These are phyloP conservation scores for Passer domesticus DNA, from an alignment of 2,113 vertebrate genomes.

Conservation along the genomic window DNA sequence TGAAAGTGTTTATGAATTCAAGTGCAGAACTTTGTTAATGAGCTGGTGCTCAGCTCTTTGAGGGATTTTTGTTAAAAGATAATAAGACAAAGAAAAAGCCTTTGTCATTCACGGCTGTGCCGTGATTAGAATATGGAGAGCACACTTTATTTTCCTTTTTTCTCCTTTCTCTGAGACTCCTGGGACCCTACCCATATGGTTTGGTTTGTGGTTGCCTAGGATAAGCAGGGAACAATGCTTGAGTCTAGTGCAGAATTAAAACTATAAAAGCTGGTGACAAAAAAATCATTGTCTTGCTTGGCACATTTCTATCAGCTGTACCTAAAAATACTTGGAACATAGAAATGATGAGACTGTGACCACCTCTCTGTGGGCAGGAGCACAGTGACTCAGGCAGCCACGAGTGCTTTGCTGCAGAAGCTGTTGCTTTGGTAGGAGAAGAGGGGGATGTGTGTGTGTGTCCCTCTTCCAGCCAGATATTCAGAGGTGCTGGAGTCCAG, in stretches of 20 bases:
- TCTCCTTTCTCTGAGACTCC: background rate
- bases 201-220: background rate
- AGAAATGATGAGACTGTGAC: background rate
- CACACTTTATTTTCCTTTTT: background rate
- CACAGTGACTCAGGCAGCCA: background rate
- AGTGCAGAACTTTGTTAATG: background rate
- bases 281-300: background rate
- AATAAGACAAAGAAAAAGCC: background rate
- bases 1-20: conserved; percentile 9
- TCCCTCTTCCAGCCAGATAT: background rate
- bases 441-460: too few relatives aligned
- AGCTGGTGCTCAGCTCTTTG: background rate
- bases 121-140: background rate
- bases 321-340: background rate
- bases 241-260: background rate
- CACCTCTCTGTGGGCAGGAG: background rate
- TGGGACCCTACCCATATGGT: background rate
- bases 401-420: background rate
- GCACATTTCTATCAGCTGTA: background rate
- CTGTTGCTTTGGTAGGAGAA: background rate
- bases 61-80: conserved; percentile 2
- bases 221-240: background rate
- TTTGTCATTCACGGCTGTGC: background rate
- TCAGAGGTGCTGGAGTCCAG: background rate
- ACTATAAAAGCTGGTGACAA: background rate